Evolutionary conservation across 1,140 invertebrate genomes (phyloP), one percentile per base, ranked within the genome.

Genomic region (Heterodera schachtii): DNA sequence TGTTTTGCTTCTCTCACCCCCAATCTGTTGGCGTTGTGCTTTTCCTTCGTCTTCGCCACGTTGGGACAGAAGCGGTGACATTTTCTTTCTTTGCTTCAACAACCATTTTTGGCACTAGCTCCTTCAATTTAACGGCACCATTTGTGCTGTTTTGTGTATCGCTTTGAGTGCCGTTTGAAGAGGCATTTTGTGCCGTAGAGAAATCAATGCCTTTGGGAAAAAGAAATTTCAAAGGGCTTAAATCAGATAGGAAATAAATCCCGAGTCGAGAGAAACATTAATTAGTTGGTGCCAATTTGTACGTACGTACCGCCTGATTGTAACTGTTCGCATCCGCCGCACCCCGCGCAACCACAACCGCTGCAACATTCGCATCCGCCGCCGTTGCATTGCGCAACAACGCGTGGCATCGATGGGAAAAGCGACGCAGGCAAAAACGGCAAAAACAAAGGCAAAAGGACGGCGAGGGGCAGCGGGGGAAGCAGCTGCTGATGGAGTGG

Each of bases 351-450:
- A 31, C 76, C 21, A 31, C 60, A 19, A 43, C n/a, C 11, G 31
- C 44, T 13, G 16, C 46, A 9, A 66, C 76, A 67, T 19, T 52
- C 52, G 46, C 75, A 67, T 21, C 70, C 60, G 47, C 76, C 52
- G 70, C 76, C 66, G 44, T n/a, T 13, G 69, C 69, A 71, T 43
- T 71, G 57, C 21, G 69, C 76, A 31, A 46, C 76, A 66, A 46
- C 76, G 66, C 49, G 52, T 52, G 31, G 60, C 60, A 41, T 71
- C 66, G 13, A 44, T 47, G 49, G 19, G 21, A 69, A 69, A 44
- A 46, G 70, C 31, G 11, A 44, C 21, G 7, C 70, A 7, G 44
- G 44, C 43, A 43, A 43, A n/a, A 8, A n/a, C 44, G 7, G 31
- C 66, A 78, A 78, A n/a, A 69, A n/a, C 47, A 31, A 47, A 43